Conservation (phyloP, 92 coral and sea anemone genomes). For the Palythoa heliodiscus region DNA sequence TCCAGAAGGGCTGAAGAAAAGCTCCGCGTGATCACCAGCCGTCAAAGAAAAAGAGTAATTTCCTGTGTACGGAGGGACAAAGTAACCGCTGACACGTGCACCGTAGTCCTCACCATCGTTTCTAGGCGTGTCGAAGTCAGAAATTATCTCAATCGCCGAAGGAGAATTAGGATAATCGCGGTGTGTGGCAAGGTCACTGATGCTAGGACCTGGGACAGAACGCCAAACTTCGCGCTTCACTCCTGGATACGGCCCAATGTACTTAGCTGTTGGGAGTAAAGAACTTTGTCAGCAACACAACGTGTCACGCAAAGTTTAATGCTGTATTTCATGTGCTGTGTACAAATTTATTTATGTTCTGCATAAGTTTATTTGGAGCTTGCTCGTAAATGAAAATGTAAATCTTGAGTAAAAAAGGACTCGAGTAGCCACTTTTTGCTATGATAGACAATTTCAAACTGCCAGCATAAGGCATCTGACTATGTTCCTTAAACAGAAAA, state of each 20-base stretch:
- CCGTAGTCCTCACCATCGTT: slow-evolving; percentile 83
- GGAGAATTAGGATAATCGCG: slow-evolving; percentile 74
- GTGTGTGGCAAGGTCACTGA: slow-evolving; percentile 66
- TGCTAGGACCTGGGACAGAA: slow-evolving; percentile 66
- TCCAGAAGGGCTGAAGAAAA: slow-evolving; percentile 76
- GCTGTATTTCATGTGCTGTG: neutral
- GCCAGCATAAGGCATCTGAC: no score
- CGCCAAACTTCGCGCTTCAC: slow-evolving; percentile 89
- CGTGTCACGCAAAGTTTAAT: neutral
- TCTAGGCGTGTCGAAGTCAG: slow-evolving; percentile 73
- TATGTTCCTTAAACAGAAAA: no score
- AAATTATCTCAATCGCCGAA: slow-evolving; percentile 58
- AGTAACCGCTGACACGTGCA: slow-evolving; percentile 75
- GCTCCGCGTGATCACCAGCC: slow-evolving; percentile 87
- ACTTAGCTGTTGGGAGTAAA: slow-evolving; percentile 55
- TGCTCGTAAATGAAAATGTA: no score
- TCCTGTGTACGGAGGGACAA: slow-evolving; percentile 86
- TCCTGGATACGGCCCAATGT: slow-evolving; percentile 74
- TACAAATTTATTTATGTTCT: neutral
- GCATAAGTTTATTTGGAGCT: neutral
- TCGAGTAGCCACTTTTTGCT: no score
- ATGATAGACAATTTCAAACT: no score
- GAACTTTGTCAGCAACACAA: neutral
- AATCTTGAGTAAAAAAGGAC: no score
- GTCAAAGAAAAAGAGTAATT: slow-evolving; percentile 75